These are phyloP conservation scores for Grammomys dolichurus DNA, from an alignment of 2,113 vertebrate species.

Conservation along the genomic window DNA sequence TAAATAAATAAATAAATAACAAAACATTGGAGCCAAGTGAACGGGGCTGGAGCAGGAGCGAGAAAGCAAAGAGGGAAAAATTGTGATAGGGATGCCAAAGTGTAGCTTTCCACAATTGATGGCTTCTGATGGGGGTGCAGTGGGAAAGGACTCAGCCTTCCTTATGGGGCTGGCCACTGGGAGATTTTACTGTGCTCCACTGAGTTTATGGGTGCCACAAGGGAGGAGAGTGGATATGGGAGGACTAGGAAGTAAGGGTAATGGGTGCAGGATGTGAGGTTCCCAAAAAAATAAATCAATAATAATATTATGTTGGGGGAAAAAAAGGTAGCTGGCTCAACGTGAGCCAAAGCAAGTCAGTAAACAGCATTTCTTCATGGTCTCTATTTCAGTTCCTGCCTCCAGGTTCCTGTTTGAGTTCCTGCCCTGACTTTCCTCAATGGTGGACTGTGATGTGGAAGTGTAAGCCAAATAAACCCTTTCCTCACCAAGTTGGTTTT, in stretches of 20 bases:
- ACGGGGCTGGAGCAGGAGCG: no score
- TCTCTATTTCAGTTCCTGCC: neutral
- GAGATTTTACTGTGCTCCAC: neutral
- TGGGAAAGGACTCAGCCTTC: neutral
- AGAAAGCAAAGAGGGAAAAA: neutral
- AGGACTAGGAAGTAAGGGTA: neutral
- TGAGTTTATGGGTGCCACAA: neutral
- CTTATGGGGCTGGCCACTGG: neutral
- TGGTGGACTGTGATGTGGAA: neutral
- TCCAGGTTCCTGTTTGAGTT: neutral
- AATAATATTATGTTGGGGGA: neutral
- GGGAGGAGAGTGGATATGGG: neutral
- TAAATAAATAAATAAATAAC: no score
- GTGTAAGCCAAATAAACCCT: neutral
- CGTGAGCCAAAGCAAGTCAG: neutral
- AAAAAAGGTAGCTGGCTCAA: neutral
- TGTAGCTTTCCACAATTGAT: neutral
- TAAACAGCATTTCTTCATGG: neutral
- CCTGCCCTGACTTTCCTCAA: neutral
- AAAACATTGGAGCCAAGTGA: no score
- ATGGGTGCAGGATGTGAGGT: neutral
- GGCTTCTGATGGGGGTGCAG: neutral
- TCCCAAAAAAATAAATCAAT: neutral
- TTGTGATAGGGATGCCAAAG: neutral
- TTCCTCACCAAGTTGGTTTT: neutral